phyloP scores from a whole-genome alignment of 2,888 invertebrate genomes.

The Drosophila nr. fundita region DNA sequence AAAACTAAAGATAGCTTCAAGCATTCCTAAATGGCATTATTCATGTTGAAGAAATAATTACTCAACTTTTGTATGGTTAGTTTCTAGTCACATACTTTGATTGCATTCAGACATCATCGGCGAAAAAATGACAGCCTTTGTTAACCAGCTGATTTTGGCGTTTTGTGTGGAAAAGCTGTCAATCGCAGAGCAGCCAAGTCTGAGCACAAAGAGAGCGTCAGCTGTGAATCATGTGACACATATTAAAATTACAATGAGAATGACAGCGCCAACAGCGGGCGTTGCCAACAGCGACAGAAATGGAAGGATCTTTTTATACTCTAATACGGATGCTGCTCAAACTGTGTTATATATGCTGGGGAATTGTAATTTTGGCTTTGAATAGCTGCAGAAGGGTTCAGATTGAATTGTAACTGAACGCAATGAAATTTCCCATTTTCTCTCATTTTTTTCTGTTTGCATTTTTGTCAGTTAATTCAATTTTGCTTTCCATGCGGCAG shows the following conservation, averaged over 20 bases:
- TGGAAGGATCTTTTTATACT: neutral
- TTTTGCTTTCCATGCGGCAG: constrained; percentile 47
- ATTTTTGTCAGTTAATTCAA: constrained; percentile 63
- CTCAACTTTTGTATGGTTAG: neutral
- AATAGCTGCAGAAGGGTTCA: constrained; percentile 36
- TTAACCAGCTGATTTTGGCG: constrained; percentile 11
- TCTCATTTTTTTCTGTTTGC: constrained; percentile 22
- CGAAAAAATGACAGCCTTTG: constrained; percentile 5
- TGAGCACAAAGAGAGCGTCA: constrained; percentile 24
- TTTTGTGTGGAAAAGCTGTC: constrained; percentile 26
- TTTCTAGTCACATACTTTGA: neutral
- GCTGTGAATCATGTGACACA: constrained; percentile 52
- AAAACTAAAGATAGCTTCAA: neutral
- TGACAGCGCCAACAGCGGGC: constrained; percentile 4
- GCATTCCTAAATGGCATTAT: neutral
- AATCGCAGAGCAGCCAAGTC: neutral
- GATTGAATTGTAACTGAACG: constrained; percentile 6
- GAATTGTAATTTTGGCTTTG: constrained; percentile 47
- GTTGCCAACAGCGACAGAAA: constrained; percentile 29
- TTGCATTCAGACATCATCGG: neutral
- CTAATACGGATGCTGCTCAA: neutral
- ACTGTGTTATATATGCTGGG: neutral
- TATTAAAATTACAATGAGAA: constrained; percentile 50
- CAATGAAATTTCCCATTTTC: constrained; percentile 1
- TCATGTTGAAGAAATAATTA: neutral